Evolutionary conservation across 2,797 vertebrate genomes (phyloP).

Genomic region (Gymnodraco acuticeps): DNA sequence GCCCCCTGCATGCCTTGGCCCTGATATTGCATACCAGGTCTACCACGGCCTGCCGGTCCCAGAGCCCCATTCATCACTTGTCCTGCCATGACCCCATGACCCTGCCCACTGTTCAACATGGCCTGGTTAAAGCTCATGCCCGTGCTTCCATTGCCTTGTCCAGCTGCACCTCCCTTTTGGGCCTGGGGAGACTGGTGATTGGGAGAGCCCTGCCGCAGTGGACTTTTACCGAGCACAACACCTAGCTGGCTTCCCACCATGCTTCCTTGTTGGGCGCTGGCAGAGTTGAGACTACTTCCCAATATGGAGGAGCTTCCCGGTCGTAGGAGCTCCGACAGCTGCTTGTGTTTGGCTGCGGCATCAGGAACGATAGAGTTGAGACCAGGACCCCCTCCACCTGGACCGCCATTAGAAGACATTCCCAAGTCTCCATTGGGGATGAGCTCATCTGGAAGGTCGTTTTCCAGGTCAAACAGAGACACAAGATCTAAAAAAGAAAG

Average conservation of each 20-base stretch:
- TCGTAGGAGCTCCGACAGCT: conserved; percentile 95
- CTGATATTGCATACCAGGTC: conserved; percentile 92
- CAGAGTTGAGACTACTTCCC: conserved; percentile 87
- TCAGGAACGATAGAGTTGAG: conserved; percentile 91
- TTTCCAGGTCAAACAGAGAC: conserved; percentile 97
- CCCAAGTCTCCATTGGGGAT: conserved; percentile 93
- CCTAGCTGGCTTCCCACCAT: conserved; percentile 81
- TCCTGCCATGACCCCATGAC: conserved; percentile 91
- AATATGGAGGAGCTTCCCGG: conserved; percentile 90
- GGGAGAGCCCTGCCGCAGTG: conserved; percentile 88
- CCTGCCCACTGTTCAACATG: conserved; percentile 93
- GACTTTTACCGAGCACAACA: conserved; percentile 90
- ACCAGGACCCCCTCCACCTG: conserved; percentile 82
- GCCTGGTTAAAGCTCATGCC: conserved; percentile 93
- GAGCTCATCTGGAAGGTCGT: conserved; percentile 97
- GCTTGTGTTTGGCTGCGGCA: conserved; percentile 98
- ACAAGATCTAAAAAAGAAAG: conserved; percentile 88
- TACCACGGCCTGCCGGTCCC: conserved; percentile 89
- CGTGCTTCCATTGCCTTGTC: conserved; percentile 81
- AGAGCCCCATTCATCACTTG: conserved; percentile 97
- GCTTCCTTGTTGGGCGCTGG: conserved; percentile 89
- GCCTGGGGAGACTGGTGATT: conserved; percentile 89
- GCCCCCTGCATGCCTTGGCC: conserved; percentile 88
- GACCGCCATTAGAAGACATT: conserved; percentile 82
- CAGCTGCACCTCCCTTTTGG: conserved; percentile 90